Evolutionary conservation across 2,113 vertebrate species (phyloP).

Genomic region (Clupea harengus): DNA sequence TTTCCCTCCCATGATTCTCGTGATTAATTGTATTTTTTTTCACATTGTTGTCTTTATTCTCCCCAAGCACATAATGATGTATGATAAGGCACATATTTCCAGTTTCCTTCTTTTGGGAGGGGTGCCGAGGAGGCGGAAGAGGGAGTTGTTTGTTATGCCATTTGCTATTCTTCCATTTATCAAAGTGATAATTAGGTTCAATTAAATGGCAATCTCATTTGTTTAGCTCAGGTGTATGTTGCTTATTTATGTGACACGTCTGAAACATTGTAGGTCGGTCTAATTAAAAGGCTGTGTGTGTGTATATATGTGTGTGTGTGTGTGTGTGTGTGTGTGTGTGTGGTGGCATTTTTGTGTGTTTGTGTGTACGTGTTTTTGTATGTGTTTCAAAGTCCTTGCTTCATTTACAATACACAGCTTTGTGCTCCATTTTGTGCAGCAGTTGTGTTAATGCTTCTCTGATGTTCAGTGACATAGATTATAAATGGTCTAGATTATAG

Average conservation of each 20-base stretch:
- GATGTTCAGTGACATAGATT: not conserved
- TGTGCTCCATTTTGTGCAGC: not conserved
- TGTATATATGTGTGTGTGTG: conserved; percentile 38
- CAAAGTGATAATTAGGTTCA: conserved; percentile 84
- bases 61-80: conserved; percentile 66
- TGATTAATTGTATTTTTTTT: conserved; percentile 69
- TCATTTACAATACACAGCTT: not conserved
- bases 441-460: not conserved
- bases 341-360: not conserved
- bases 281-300: conserved; percentile 53
- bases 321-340: conserved; percentile 29
- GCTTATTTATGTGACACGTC: conserved; percentile 63
- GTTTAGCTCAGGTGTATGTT: conserved; percentile 75
- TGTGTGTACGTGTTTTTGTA: not conserved
- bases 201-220: conserved; percentile 80
- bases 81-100: conserved; percentile 68
- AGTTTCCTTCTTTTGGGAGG: conserved; percentile 64
- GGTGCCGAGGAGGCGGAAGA: conserved; percentile 31
- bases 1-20: conserved; percentile 30
- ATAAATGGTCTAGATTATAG: not conserved
- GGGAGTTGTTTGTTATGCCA: conserved; percentile 69
- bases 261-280: conserved; percentile 64
- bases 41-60: conserved; percentile 49
- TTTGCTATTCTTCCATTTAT: conserved; percentile 81
- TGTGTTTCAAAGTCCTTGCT: not conserved